These are phyloP conservation scores for Amphiprion percula DNA, from an alignment of 2,113 vertebrate genomes.

Conservation along the genomic window DNA sequence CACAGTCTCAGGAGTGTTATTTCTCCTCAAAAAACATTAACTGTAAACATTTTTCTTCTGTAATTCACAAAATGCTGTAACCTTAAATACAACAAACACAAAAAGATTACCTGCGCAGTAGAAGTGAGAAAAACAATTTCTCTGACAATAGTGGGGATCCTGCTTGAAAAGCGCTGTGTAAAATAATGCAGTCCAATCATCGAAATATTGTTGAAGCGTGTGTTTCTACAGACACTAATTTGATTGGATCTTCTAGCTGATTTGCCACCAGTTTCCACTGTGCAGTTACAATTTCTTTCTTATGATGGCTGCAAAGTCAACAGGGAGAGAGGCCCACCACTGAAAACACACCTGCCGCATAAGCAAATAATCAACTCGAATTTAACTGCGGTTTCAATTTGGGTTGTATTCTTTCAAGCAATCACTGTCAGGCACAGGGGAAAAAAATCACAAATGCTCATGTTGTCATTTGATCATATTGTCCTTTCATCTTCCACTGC, in stretches of 20 bases:
- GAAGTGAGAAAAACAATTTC: not conserved
- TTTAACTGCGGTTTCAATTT: slow-evolving; percentile 35
- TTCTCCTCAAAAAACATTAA: no score
- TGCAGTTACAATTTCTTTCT: slow-evolving; percentile 23
- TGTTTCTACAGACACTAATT: slow-evolving; percentile 29
- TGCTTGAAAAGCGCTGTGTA: not conserved
- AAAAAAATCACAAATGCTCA: slow-evolving; percentile 12
- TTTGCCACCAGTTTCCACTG: slow-evolving; percentile 26
- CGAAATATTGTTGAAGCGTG: slow-evolving; percentile 14
- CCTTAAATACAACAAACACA: not conserved
- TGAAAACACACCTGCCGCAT: slow-evolving; percentile 12
- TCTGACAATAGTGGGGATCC: not conserved
- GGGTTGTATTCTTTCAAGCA: slow-evolving; percentile 52
- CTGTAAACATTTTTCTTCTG: no score
- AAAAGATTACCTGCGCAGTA: not conserved
- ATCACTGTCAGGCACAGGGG: slow-evolving; percentile 34
- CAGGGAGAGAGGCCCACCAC: not conserved
- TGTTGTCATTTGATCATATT: slow-evolving; percentile 47
- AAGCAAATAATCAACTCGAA: slow-evolving; percentile 60
- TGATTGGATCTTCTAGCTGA: slow-evolving; percentile 44
- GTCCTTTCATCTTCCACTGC: slow-evolving; percentile 52
- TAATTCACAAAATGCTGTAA: no score
- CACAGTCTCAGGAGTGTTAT: no score
- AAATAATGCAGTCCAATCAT: slow-evolving; percentile 25
- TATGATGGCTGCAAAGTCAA: slow-evolving; percentile 31